Conservation (phyloP, 2,797 vertebrate species). For the Myoxocephalus aenaeus region DNA sequence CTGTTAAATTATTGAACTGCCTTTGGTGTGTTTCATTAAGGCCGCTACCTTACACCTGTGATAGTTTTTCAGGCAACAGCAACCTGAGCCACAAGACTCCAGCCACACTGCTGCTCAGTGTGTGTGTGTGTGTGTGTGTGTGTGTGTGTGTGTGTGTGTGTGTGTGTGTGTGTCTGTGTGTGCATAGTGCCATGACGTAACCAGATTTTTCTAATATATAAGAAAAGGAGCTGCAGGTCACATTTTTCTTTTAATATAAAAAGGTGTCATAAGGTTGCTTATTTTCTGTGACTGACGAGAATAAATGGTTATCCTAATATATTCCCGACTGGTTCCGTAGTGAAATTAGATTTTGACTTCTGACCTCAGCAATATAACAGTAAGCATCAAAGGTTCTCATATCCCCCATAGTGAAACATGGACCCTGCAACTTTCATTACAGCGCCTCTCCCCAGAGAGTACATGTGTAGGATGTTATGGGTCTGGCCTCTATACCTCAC, state of each 20-base stretch:
- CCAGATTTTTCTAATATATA: slow-evolving; percentile 19
- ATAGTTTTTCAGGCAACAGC: slow-evolving; percentile 77
- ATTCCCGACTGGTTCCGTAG: slow-evolving; percentile 26
- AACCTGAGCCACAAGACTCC: slow-evolving; percentile 75
- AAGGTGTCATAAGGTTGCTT: slow-evolving; percentile 5
- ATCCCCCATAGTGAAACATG: slow-evolving; percentile 21
- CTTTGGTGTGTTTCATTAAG: slow-evolving; percentile 72
- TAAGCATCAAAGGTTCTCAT: slow-evolving; percentile 15
- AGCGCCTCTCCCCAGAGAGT: slow-evolving; percentile 23
- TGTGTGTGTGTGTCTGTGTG: slow-evolving; percentile 23
- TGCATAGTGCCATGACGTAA: slow-evolving; percentile 45
- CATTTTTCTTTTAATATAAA: slow-evolving; percentile 27
- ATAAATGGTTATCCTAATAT: slow-evolving; percentile 35
- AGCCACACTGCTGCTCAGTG: slow-evolving; percentile 44
- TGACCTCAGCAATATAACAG: slow-evolving; percentile 22
- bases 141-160: slow-evolving; percentile 24
- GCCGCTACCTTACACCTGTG: slow-evolving; percentile 78
- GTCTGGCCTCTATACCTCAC: not conserved
- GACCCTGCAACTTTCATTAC: slow-evolving; percentile 57
- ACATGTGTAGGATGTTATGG: slow-evolving; percentile 31
- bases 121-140: not conserved
- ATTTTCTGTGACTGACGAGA: slow-evolving; percentile 25
- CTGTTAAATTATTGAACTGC: slow-evolving; percentile 79
- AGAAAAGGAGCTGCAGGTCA: not conserved
- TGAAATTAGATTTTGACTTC: slow-evolving; percentile 41